Evolutionary conservation across 1,140 invertebrate species (phyloP), one percentile per base, ranked within the genome.

Genomic region (Brachionus plicatilis): DNA sequence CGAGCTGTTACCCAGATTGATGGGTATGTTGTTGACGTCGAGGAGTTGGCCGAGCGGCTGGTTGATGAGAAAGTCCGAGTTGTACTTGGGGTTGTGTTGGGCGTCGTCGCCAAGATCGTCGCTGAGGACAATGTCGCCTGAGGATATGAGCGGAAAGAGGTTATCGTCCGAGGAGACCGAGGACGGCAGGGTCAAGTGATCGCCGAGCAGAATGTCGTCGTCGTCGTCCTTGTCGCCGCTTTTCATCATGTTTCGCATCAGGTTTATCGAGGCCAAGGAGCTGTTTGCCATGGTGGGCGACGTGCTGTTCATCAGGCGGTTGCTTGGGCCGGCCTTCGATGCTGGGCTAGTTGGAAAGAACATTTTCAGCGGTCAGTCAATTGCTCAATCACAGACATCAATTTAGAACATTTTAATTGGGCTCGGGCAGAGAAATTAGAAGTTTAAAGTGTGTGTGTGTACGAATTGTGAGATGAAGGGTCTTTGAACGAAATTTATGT

Each of bases 21-120:
- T 72, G n/a, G 68, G 68, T 72, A 72, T 72, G 33, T 72, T 72
- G 41, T 72, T 72, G 9, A 72, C 68, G 68, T 72, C 68, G 33
- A 72, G 17, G 8, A 72, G 14, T 20, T 72, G 68, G 17, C 68
- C 68, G 41, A 72, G 41, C 0, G 68, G 68, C 41, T 72, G 68
- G 17, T 43, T 72, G 17, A 72, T 72, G 6, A 72, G 33, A 24
- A 72, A 72, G 43, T 72, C 68, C 33, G 68, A 24, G 17, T 41
- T 72, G 37, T 72, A 72, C n/a, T 72, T 72, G 29, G 68, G 41
- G 17, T 41, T 72, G 41, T 43, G 4, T 0, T 72, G 11, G 37
- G 9, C 29, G 7, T 72, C 68, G 37, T 72, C 68, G 14, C 17
- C 12, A 17, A 72, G 41, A 41, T 72, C 68, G 17, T 72, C 68